Base-by-base conservation (phyloP, 1,140 invertebrate genomes). In the Cecropterus lyciades region DNA sequence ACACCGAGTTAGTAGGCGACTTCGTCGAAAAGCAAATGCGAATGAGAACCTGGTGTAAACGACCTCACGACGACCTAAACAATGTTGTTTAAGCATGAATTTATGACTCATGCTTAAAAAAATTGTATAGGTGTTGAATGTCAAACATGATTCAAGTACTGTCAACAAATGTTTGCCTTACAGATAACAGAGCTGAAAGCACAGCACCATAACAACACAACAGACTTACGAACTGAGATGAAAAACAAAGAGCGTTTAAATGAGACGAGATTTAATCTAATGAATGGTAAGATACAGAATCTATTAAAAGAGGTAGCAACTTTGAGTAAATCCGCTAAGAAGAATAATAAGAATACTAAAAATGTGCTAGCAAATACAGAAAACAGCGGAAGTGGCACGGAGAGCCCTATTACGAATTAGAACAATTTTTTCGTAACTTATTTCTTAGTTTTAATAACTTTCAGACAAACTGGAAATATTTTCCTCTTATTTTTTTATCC, bases 141-240 rank as follows among this genome's bases (percentile, higher is more conserved):
- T n/a, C n/a, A n/a, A n/a, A n/a, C n/a, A n/a, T n/a, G n/a, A n/a
- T n/a, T n/a, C n/a, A n/a, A n/a, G n/a, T n/a, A n/a, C n/a, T n/a
- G n/a, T n/a, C n/a, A n/a, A n/a, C n/a, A n/a, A 20, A 20, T 5
- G 20, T 11, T 37, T 37, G 45, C 33, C 53, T 82, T 84, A 43
- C 83, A 98, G 97, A 97, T 99, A 71, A 98, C 97, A 3, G 98
- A 99, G 85, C 86, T 98, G 62, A 99, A 99, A 92, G 98, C 98
- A 8, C 95, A 97, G 85, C 96, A 98, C 80, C 98, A 97, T 82
- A 97, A 97, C 16, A 94, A 95, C 46, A 97, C 98, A 83, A 95
- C 95, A 51, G 98, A 98, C 75, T 91, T 97, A 48, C 94, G 98
- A 16, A 96, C 93, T 67, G 97, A 97, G 89, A 96, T 98, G 93